phyloP scores from a whole-genome alignment of 1,140 invertebrate genomes.

The Drosophila elegans region DNA sequence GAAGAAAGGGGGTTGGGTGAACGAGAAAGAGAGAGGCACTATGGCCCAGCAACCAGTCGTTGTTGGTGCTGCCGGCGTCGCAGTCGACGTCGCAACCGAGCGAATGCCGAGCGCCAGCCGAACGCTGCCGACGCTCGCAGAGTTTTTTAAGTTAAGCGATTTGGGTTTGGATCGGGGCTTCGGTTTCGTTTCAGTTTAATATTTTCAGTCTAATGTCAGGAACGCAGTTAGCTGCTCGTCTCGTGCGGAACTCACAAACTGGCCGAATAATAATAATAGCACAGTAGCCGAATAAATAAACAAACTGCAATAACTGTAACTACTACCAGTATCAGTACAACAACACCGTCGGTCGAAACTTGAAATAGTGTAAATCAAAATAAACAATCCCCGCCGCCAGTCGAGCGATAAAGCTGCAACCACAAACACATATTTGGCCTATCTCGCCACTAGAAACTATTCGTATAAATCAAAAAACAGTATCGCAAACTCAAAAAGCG shows the following conservation, averaged over 20 bases:
- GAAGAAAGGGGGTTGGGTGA: background rate
- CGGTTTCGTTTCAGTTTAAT: slow-evolving; percentile 23
- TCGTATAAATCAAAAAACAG: slow-evolving; percentile 45
- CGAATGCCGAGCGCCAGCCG: slow-evolving; percentile 7
- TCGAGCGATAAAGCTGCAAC: slow-evolving; percentile 31
- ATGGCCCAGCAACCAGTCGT: slow-evolving; percentile 66
- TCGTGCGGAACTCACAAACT: slow-evolving; percentile 68
- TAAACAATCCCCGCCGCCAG: slow-evolving; percentile 10
- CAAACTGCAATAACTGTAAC: slow-evolving; percentile 39
- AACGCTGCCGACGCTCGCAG: slow-evolving; percentile 34
- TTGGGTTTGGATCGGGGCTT: slow-evolving; percentile 18
- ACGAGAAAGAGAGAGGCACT: slow-evolving; percentile 22
- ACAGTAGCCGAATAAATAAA: slow-evolving; percentile 42
- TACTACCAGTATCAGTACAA: slow-evolving; percentile 5
- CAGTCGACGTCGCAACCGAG: slow-evolving; percentile 18
- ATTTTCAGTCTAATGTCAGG: slow-evolving; percentile 76
- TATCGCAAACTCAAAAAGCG: slow-evolving; percentile 40
- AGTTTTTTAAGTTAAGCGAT: slow-evolving; percentile 24
- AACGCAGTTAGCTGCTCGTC: slow-evolving; percentile 81
- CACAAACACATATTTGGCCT: slow-evolving; percentile 18
- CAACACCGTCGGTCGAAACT: slow-evolving; percentile 34
- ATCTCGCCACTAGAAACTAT: slow-evolving; percentile 38
- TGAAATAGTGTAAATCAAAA: slow-evolving; percentile 67
- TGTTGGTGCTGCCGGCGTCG: slow-evolving; percentile 32
- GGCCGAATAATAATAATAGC: slow-evolving; percentile 31